Percentiles rank a stretch among this genome's conserved stretches.
These are phyloP conservation scores for Crocidura indochinensis DNA, from an alignment of 2,797 vertebrate species.

Conservation along the genomic window DNA sequence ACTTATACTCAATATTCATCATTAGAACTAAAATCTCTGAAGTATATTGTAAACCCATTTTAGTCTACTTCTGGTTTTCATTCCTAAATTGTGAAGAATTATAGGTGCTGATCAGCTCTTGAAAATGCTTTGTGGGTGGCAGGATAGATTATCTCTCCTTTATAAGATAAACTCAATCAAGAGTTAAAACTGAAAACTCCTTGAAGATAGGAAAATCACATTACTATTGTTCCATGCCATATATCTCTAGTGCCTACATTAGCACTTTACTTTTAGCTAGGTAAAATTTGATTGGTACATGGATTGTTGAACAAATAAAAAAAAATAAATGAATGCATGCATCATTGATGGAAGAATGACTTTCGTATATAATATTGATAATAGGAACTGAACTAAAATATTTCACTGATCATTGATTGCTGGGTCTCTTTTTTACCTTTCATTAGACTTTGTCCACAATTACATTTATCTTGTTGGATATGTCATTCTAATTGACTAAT, in stretches of 20 bases:
- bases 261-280: background rate
- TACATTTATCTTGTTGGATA: background rate
- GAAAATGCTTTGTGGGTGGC: background rate
- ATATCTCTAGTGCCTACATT: background rate
- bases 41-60: background rate
- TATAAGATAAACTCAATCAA: background rate
- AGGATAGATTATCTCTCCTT: background rate
- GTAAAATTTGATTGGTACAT: background rate
- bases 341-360: background rate
- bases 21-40: background rate
- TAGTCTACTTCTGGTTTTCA: background rate
- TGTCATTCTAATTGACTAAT: background rate
- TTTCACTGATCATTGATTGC: background rate
- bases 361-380: background rate
- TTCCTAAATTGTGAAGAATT: background rate
- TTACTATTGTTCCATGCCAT: background rate
- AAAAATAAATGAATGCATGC: background rate
- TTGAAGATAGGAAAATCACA: background rate
- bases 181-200: background rate
- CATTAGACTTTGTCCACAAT: conserved; percentile 9
- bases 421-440: conserved; percentile 5
- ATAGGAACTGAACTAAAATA: background rate
- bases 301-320: background rate
- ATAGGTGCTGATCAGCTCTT: background rate
- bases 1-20: background rate